Conservation (phyloP, 1,140 invertebrate genomes). For the Lethrus apterus region DNA sequence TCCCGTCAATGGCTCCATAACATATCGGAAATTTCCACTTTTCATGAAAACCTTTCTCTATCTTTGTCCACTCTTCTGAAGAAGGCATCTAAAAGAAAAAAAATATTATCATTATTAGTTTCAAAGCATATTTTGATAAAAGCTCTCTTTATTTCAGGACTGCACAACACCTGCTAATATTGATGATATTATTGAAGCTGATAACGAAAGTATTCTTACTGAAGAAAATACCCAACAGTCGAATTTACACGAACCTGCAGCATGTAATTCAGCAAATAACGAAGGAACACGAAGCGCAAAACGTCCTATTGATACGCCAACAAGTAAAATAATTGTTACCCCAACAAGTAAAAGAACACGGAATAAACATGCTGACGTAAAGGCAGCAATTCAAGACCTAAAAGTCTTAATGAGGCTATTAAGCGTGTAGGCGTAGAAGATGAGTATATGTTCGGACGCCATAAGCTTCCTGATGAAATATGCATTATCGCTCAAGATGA, state of each 20-base stretch:
- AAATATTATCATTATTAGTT: no score
- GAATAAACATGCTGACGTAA: background rate
- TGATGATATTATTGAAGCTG: no score
- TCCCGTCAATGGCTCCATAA: no score
- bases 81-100: no score
- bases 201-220: conserved; percentile 1
- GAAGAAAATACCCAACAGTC: background rate
- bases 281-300: background rate
- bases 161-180: no score
- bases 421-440: background rate
- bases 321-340: background rate
- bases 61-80: no score
- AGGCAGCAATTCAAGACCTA: background rate
- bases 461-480: background rate
- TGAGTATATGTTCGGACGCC: background rate
- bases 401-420: background rate
- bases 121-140: no score
- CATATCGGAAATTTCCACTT: no score
- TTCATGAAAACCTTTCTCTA: no score
- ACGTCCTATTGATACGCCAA: background rate
- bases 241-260: no score
- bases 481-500: conserved; percentile 1
- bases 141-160: no score
- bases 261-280: no score
- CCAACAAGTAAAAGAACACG: background rate